Evolutionary conservation across 2,113 vertebrate species (phyloP).

Genomic region (Myrmecophaga tridactyla): DNA sequence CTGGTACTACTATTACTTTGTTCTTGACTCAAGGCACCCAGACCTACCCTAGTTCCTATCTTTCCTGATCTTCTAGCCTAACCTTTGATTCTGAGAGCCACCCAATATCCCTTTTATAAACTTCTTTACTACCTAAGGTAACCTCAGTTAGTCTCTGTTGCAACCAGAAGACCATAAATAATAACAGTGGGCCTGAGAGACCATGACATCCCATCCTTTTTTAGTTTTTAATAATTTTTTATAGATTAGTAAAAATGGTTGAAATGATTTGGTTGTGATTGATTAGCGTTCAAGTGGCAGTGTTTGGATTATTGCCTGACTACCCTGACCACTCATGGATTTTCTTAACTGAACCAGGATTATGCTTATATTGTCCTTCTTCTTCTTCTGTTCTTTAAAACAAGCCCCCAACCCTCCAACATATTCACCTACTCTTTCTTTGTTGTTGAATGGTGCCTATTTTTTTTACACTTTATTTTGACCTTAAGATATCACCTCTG

Average conservation of each 20-base stretch:
- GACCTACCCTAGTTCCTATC: not conserved
- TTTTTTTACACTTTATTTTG: not conserved
- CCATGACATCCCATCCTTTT: not conserved
- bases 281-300: not conserved
- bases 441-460: not conserved
- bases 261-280: not conserved
- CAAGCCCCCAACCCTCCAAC: not conserved
- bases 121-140: not conserved
- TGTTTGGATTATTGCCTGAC: not conserved
- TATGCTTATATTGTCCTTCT: not conserved
- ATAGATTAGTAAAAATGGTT: not conserved
- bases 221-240: not conserved
- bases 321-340: not conserved
- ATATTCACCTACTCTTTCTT: not conserved
- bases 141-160: not conserved
- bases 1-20: not conserved
- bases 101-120: not conserved
- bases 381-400: not conserved
- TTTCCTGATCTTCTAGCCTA: not conserved
- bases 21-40: not conserved
- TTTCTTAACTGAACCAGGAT: not conserved
- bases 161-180: not conserved
- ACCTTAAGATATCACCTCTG: not conserved
- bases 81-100: slow-evolving; percentile 5
- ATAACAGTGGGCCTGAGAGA: not conserved